A percentile compares a stretch with the other conserved stretches of the same genome.
phyloP scores from a whole-genome alignment of 2,888 invertebrate genomes.

The Seladonia tumulorum region DNA sequence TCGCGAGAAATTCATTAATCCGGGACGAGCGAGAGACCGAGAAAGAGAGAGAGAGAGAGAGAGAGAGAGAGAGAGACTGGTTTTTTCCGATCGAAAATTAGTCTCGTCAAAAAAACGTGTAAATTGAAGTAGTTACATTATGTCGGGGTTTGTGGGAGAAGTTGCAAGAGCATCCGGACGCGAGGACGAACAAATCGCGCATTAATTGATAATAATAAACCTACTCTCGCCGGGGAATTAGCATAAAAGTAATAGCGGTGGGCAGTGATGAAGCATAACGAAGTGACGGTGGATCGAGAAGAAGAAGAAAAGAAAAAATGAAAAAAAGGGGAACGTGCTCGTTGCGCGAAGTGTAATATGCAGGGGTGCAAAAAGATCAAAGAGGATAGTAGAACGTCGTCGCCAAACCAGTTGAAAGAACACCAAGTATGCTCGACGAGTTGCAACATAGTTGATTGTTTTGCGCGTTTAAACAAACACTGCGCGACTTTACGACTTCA shows the following conservation, averaged over 20 bases:
- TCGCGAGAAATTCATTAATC: slow-evolving; percentile 1
- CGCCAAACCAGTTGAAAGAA: background rate
- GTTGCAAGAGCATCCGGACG: background rate
- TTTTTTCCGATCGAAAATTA: background rate
- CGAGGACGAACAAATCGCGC: background rate
- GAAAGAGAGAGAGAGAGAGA: background rate
- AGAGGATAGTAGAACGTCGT: background rate
- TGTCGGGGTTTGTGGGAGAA: background rate
- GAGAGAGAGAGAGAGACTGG: background rate
- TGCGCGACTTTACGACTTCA: background rate
- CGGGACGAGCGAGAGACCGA: background rate
- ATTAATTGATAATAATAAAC: background rate
- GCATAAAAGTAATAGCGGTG: background rate
- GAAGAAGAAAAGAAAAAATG: background rate
- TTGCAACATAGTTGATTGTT: background rate
- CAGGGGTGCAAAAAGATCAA: background rate
- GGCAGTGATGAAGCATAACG: background rate
- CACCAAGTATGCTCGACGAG: background rate
- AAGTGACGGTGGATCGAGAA: background rate
- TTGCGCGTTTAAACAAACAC: background rate
- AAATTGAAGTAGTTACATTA: background rate
- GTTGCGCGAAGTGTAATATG: background rate
- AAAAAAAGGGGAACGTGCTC: background rate
- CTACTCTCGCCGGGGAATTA: background rate
- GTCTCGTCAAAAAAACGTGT: background rate